Percentiles rank a stretch among this genome's conserved stretches.
phyloP scores from a whole-genome alignment of 2,888 invertebrate genomes.

The Orthosia cruda region DNA sequence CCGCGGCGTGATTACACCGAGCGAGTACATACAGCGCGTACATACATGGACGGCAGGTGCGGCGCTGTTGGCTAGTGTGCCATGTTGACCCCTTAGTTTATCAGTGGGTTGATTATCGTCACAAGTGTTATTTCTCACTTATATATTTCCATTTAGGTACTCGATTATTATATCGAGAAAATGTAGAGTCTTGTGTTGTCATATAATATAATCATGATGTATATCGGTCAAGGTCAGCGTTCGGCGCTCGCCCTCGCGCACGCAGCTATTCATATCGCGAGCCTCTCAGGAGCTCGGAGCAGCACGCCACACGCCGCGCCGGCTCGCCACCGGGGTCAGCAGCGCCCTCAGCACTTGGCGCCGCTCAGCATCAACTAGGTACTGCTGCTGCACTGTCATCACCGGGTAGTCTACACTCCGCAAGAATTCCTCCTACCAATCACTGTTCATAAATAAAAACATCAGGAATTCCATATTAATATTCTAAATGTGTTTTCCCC shows the following conservation, averaged over 20 bases:
- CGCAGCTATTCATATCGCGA: constrained; percentile 67
- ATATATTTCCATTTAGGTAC: constrained; percentile 13
- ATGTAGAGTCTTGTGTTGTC: constrained; percentile 44
- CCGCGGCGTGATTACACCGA: not conserved
- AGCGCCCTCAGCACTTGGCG: not conserved
- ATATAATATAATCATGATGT: constrained; percentile 54
- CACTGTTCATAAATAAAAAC: not conserved
- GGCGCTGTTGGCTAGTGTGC: constrained; percentile 14
- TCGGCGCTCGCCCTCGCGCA: constrained; percentile 49
- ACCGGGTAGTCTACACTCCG: not conserved
- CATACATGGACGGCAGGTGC: constrained; percentile 29
- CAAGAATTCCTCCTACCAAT: not conserved
- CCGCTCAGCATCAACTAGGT: no score
- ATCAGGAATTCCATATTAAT: not conserved
- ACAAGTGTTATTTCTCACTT: constrained; percentile 7
- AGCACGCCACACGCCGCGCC: not conserved
- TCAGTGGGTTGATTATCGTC: constrained; percentile 33
- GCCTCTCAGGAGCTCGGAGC: constrained; percentile 22
- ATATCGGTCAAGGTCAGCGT: constrained; percentile 66
- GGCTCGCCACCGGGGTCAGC: not conserved
- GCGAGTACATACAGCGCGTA: not conserved
- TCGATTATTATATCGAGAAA: constrained; percentile 27
- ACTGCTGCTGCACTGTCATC: not conserved
- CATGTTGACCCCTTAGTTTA: constrained; percentile 49
- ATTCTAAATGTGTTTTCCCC: constrained; percentile 12